A percentile compares a stretch with the other conserved stretches of the same genome.
Conservation (phyloP, 2,113 vertebrate genomes). For the Spilogale gracilis region DNA sequence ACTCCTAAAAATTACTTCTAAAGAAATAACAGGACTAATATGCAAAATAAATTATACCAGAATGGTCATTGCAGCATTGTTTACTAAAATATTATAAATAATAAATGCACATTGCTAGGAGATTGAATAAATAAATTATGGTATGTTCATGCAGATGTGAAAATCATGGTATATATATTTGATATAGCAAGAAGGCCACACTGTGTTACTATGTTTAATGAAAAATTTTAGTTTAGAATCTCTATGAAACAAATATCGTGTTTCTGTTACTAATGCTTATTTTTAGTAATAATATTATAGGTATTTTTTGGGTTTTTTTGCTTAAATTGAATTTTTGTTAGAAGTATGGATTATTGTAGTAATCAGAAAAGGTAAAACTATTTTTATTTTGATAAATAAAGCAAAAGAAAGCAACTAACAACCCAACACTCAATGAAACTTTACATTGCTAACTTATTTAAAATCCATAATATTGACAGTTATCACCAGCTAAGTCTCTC, state of each 20-base stretch:
- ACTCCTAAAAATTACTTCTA: background rate
- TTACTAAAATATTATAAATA: conserved; percentile 58
- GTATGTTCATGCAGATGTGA: background rate
- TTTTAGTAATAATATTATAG: background rate
- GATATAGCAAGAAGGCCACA: background rate
- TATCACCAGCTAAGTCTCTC: background rate
- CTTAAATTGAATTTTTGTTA: background rate
- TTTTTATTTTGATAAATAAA: conserved; percentile 42
- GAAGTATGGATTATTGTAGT: background rate
- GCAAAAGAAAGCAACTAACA: background rate
- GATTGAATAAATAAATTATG: background rate
- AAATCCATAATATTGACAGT: background rate
- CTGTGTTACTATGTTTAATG: background rate
- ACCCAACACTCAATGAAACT: background rate
- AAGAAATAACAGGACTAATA: background rate
- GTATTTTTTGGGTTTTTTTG: background rate
- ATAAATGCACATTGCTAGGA: background rate
- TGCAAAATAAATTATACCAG: background rate
- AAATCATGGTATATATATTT: background rate
- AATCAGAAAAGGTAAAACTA: background rate
- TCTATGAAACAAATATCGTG: background rate
- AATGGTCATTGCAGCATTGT: background rate
- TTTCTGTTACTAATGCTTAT: background rate
- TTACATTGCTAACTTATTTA: background rate
- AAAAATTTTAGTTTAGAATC: conserved; percentile 2